Evolutionary conservation across 2,113 vertebrate species (phyloP), one percentile per base, ranked within the genome.

Genomic region (Oplegnathus fasciatus): DNA sequence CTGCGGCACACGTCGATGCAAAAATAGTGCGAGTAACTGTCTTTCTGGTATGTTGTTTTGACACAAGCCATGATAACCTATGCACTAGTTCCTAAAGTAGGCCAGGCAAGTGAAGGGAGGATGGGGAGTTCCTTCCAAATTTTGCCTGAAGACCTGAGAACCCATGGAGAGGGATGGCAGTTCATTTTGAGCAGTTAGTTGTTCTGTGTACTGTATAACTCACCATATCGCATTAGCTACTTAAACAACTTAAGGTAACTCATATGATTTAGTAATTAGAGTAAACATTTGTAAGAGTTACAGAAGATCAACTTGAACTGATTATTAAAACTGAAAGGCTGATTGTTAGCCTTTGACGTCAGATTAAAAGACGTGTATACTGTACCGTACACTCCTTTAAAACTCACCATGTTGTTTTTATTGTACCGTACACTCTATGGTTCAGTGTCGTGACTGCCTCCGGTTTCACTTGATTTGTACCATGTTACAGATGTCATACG

Each of bases 41-140:
- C 40, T 18, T 30, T 48, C 34, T 86, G 75, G 71, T 60, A 54
- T 80, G 71, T 44, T 77, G 70, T 73, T 84, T 57, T 73, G 42
- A 76, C 30, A 44, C 6, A 14, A 34, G 44, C 0, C 37, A 17
- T 15, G 9, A 70, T 75, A 68, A 58, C 60, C 61, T 62, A 4
- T 75, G 52, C 18, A 24, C 78, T 22, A 54, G 20, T 72, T 46
- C 20, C 62, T 42, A 46, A 86, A 84, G 66, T 72, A 60, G 60
- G 40, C 6, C 28, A 32, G 8, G 34, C 40, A 61, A n/a, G 71
- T 55, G 42, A 48, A 62, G 48, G 20, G 3, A 72, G 26, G 42
- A 24, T 22, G 15, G 48, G 22, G 3, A 30, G 42, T 11, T 55
- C 7, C 22, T 5, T 24, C 14, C 0, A 42, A 67, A 79, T 26